Evolutionary conservation across 1,140 invertebrate species (phyloP).

Genomic region (Phymorhynchus buccinoides): DNA sequence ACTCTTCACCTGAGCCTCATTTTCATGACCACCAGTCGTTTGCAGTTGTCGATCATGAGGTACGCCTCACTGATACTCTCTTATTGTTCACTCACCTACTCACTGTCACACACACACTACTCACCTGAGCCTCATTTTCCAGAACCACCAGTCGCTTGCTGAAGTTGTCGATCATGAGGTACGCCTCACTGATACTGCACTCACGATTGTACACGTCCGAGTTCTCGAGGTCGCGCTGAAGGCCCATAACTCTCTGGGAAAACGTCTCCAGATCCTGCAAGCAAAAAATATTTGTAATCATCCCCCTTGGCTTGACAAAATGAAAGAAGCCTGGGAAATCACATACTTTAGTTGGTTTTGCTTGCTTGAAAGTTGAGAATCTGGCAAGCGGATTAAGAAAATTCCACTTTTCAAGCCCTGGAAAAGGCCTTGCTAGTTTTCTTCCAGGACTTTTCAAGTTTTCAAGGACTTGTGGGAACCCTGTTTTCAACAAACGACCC

Average conservation of each 20-base stretch:
- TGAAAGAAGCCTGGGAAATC: too few relatives aligned
- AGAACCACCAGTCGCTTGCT: conserved; percentile 63
- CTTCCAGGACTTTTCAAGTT: too few relatives aligned
- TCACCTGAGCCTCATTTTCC: conserved; percentile 71
- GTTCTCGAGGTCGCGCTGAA: conserved; percentile 66
- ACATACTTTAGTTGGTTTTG: too few relatives aligned
- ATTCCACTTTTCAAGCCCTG: too few relatives aligned
- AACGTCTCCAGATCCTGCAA: conserved; percentile 70
- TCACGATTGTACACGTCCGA: conserved; percentile 69
- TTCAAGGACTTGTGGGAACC: too few relatives aligned
- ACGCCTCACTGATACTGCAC: conserved; percentile 65
- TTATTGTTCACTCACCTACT: neutral
- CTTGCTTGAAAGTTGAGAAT: too few relatives aligned
- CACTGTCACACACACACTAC: too few relatives aligned
- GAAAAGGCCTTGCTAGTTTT: too few relatives aligned
- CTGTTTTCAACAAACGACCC: too few relatives aligned
- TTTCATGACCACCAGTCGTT: conserved; percentile 65
- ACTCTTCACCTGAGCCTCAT: conserved; percentile 67
- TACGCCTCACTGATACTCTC: conserved; percentile 61
- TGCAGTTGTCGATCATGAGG: conserved; percentile 66
- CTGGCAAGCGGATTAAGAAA: too few relatives aligned
- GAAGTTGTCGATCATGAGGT: conserved; percentile 68
- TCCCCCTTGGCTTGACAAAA: too few relatives aligned
- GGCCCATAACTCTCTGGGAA: conserved; percentile 60
- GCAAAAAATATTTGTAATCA: neutral